Percentiles rank a stretch among this genome's conserved stretches.
Conservation (phyloP, 2,888 invertebrate genomes). For the Pandemis corylana region DNA sequence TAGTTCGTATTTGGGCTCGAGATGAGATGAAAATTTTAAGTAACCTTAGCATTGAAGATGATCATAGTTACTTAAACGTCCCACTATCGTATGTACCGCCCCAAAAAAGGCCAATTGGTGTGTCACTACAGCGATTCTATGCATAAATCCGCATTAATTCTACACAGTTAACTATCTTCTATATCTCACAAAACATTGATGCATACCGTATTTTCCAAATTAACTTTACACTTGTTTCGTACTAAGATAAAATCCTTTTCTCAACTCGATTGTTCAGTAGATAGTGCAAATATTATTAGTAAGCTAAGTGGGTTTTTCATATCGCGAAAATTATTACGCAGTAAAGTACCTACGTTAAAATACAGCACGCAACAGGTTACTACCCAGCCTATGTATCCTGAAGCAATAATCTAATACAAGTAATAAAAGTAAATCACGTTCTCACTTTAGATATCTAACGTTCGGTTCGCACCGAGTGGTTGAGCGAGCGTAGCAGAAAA, state of each 20-base stretch:
- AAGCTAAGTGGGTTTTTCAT: conserved; percentile 30
- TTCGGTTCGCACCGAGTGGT: conserved; percentile 11
- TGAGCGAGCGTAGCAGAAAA: background rate
- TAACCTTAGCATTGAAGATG: too few relatives aligned
- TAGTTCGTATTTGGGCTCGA: too few relatives aligned
- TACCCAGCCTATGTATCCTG: conserved; percentile 25
- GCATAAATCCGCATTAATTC: too few relatives aligned
- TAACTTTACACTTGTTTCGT: background rate
- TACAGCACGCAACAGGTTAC: conserved; percentile 35
- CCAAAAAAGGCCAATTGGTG: too few relatives aligned
- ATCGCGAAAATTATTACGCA: conserved; percentile 31
- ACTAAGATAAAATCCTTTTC: background rate
- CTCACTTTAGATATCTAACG: conserved; percentile 40
- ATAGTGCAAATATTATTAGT: conserved; percentile 10
- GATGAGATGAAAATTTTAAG: too few relatives aligned
- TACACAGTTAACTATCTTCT: too few relatives aligned
- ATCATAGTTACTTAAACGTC: too few relatives aligned
- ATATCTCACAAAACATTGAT: too few relatives aligned
- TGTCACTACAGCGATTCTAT: too few relatives aligned
- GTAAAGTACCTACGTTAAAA: conserved; percentile 26
- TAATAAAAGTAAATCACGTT: conserved; percentile 42
- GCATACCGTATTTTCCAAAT: background rate
- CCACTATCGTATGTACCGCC: too few relatives aligned
- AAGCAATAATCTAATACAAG: conserved; percentile 41
- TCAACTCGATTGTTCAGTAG: background rate